Conservation (phyloP, 2,113 vertebrate genomes). For the Ammodramus savannarum region DNA sequence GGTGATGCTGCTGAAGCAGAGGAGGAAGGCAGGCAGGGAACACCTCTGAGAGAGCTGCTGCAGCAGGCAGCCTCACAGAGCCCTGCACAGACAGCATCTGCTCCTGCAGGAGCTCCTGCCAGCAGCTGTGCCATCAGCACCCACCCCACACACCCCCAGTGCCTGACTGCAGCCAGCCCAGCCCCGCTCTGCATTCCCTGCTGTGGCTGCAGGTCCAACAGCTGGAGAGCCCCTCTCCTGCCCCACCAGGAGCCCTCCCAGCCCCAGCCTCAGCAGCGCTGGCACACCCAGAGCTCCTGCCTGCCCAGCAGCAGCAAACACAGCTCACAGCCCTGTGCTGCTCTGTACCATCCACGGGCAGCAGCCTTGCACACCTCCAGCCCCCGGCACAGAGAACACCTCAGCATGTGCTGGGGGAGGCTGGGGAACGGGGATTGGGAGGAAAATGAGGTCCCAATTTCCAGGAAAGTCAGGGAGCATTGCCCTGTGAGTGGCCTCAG, state of each 20-base stretch:
- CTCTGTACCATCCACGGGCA: not conserved
- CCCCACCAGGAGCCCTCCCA: not conserved
- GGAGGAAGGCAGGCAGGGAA: not conserved
- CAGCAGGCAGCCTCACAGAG: not conserved
- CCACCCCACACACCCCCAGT: not conserved
- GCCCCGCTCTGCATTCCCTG: not conserved
- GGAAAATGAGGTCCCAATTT: not conserved
- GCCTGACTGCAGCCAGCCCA: not conserved
- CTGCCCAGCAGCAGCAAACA: not conserved
- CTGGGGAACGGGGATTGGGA: not conserved
- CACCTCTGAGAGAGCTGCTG: not conserved
- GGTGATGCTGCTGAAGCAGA: not conserved
- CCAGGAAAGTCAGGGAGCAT: not conserved
- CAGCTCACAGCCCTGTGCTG: not conserved
- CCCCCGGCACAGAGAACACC: not conserved
- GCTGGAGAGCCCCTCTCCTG: not conserved
- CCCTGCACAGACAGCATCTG: not conserved
- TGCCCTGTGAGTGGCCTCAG: rapidly evolving
- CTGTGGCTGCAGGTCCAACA: not conserved
- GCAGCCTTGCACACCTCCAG: not conserved
- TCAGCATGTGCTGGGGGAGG: rapidly evolving
- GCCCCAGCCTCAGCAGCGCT: not conserved
- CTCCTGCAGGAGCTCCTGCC: not conserved
- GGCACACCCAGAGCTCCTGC: not conserved
- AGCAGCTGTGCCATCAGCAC: not conserved